These are phyloP conservation scores for Festucalex cinctus DNA, from an alignment of 2,113 vertebrate species.

Conservation along the genomic window DNA sequence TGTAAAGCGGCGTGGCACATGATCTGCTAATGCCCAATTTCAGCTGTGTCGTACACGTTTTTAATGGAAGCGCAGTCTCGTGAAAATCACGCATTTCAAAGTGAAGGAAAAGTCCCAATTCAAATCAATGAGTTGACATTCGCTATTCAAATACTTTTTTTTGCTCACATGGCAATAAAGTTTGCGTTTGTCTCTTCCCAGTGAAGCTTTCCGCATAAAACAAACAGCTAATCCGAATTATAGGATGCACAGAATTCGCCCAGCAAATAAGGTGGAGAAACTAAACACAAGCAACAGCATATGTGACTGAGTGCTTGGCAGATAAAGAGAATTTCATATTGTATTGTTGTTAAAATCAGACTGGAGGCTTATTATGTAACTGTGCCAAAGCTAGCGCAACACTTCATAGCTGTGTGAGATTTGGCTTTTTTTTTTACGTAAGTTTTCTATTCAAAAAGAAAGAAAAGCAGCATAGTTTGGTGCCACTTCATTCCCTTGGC, in stretches of 20 bases:
- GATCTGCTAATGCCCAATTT: slow-evolving; percentile 42
- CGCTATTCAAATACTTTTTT: slow-evolving; percentile 3
- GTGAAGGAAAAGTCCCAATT: slow-evolving; percentile 9
- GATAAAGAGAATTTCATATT: slow-evolving; percentile 9
- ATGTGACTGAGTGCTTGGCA: slow-evolving; percentile 6
- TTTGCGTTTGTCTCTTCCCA: slow-evolving; percentile 35
- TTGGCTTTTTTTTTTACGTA: slow-evolving; percentile 8
- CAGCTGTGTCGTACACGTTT: slow-evolving; percentile 26
- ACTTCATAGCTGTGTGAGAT: slow-evolving; percentile 14
- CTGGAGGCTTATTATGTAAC: slow-evolving; percentile 13
- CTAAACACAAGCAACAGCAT: slow-evolving; percentile 23
- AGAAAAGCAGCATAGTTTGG: not conserved
- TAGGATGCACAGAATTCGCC: slow-evolving; percentile 33
- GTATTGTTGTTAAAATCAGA: slow-evolving; percentile 22
- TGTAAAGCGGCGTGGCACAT: slow-evolving; percentile 35
- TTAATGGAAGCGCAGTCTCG: slow-evolving; percentile 32
- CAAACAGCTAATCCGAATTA: slow-evolving; percentile 34
- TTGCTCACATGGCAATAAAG: slow-evolving; percentile 38
- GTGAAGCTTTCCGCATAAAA: slow-evolving; percentile 44
- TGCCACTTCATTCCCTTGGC: not conserved
- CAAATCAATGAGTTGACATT: slow-evolving; percentile 15
- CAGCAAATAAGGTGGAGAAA: slow-evolving; percentile 41
- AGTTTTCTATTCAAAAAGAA: not conserved
- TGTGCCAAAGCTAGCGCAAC: slow-evolving; percentile 4
- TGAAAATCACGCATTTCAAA: slow-evolving; percentile 33